A percentile compares a stretch with the other conserved stretches of the same genome.
Conservation (phyloP, 2,113 vertebrate genomes). For the Nesoenas mayeri region DNA sequence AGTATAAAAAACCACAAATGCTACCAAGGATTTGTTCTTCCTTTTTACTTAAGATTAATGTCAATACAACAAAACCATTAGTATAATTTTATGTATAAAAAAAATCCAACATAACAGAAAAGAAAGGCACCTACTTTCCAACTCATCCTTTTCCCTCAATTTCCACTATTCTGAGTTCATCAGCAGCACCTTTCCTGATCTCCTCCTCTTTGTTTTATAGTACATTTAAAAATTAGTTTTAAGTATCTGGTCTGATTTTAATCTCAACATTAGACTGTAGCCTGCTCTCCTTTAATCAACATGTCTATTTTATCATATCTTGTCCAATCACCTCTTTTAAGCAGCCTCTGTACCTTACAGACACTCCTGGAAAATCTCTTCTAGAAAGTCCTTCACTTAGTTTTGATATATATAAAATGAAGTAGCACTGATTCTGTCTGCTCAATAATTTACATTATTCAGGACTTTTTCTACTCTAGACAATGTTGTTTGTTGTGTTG, state of each 20-base stretch:
- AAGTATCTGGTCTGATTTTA: not conserved
- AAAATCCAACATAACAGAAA: not conserved
- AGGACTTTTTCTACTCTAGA: not conserved
- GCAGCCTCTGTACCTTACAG: not conserved
- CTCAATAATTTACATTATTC: not conserved
- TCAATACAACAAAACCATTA: not conserved
- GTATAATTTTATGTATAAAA: not conserved
- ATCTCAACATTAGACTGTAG: not conserved
- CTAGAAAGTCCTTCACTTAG: not conserved
- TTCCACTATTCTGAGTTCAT: not conserved
- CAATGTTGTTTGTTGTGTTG: not conserved
- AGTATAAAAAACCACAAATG: not conserved
- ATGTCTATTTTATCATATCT: not conserved
- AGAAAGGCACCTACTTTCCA: not conserved
- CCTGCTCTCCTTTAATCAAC: not conserved
- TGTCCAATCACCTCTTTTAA: not conserved
- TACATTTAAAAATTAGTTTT: not conserved
- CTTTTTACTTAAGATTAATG: not conserved
- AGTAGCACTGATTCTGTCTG: not conserved
- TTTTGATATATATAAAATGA: not conserved
- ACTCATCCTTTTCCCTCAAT: fast-evolving
- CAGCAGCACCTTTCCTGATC: not conserved
- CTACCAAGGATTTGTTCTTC: not conserved
- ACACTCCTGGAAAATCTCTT: not conserved
- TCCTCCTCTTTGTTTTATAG: not conserved